Percentiles rank a stretch among this genome's conserved stretches.
phyloP scores from a whole-genome alignment of 2,888 invertebrate genomes.

The Ashinkailepas kermadecensis region DNA sequence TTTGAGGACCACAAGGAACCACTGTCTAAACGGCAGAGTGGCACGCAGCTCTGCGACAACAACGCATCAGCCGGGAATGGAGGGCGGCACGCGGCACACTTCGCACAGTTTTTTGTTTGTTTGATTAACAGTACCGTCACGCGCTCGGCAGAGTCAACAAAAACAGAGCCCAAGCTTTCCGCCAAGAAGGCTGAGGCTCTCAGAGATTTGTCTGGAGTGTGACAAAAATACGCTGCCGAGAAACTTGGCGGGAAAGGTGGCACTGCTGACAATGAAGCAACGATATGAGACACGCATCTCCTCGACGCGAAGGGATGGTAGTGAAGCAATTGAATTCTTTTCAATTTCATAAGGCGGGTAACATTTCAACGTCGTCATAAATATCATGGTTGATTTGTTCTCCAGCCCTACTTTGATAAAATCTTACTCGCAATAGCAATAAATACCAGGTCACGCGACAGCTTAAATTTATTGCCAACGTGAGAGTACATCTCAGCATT shows the following conservation, averaged over 20 bases:
- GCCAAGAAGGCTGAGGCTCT: too few relatives aligned
- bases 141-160: neutral
- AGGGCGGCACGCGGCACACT: neutral
- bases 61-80: neutral
- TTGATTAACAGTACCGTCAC: neutral
- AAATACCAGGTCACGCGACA: neutral
- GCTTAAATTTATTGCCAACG: neutral
- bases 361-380: neutral
- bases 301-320: too few relatives aligned
- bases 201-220: too few relatives aligned
- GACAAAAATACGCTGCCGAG: too few relatives aligned
- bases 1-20: neutral
- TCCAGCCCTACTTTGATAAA: neutral
- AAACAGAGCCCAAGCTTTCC: neutral
- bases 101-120: neutral
- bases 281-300: too few relatives aligned
- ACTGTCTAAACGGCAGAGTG: neutral
- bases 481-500: neutral
- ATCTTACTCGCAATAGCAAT: constrained; percentile 13
- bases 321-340: neutral
- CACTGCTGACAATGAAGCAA: too few relatives aligned
- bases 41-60: neutral
- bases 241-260: too few relatives aligned
- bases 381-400: constrained; percentile 9
- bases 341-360: neutral